A percentile compares a stretch with the other conserved stretches of the same genome.
Conservation (phyloP, 2,888 invertebrate genomes). For the Tortricodes alternella region DNA sequence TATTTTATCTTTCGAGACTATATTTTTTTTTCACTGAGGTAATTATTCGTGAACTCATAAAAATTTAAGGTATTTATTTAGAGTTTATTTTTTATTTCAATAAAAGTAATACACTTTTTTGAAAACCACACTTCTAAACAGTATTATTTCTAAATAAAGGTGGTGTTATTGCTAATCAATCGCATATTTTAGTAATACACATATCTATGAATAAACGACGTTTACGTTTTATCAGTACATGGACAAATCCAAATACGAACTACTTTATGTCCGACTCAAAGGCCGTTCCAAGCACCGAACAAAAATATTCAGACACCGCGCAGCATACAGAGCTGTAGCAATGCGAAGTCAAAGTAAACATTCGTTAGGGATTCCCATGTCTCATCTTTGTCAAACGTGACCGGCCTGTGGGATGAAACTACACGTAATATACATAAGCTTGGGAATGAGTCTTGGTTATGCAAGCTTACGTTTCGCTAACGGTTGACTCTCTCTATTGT, state of each 20-base stretch:
- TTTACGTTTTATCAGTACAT: background rate
- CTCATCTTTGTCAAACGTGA: constrained; percentile 73
- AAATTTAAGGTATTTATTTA: no score
- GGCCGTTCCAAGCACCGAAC: constrained; percentile 7
- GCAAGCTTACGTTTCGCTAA: constrained; percentile 20
- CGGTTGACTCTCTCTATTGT: constrained; percentile 8
- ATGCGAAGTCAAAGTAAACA: constrained; percentile 61
- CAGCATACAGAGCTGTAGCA: constrained; percentile 24
- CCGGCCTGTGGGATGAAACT: constrained; percentile 44
- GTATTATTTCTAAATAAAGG: no score
- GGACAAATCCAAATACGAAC: background rate
- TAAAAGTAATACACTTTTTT: no score
- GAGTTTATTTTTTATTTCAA: no score
- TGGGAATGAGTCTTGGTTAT: constrained; percentile 27
- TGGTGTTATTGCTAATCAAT: no score
- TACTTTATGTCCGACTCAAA: background rate
- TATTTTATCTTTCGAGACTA: no score
- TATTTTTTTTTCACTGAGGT: no score
- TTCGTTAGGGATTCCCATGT: constrained; percentile 68
- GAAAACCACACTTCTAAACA: no score
- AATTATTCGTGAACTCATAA: no score
- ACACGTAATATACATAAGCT: constrained; percentile 29
- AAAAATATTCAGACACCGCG: constrained; percentile 32
- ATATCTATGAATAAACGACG: no score
- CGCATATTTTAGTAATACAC: no score